Evolutionary conservation across 2,888 invertebrate genomes (phyloP), one percentile per base, ranked within the genome.

Genomic region (Lasioglossum malachurum): DNA sequence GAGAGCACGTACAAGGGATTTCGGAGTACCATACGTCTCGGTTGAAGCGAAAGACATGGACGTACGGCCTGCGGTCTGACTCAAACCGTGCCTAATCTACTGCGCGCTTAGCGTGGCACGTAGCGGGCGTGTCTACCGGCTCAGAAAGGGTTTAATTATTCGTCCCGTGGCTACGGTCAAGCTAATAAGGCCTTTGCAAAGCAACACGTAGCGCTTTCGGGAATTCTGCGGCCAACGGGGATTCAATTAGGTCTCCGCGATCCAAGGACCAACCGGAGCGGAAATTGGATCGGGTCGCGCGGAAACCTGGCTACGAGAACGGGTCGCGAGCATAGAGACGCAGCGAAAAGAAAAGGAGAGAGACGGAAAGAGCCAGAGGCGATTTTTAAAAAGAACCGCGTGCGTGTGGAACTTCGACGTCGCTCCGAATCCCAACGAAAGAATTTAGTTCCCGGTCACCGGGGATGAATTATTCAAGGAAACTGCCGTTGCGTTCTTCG

Each of bases 381-480:
- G 46, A 46, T 35, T 76, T 67, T 44, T 41, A 16, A 44, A 60
- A 35, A 44, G 41, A 23, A 60, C 57, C 64, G 23, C 31, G 44
- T 44, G 19, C 14, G 23, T 44, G 35, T 31, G 19, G 38, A 38
- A 35, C 27, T 44, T 31, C 41, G 64, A 31, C 44, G 67, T 14
- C 41, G 49, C n/a, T 31, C 35, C 73, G 67, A 27, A 49, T 53
- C 71, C 53, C 79, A 38, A 23, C 14, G 46, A 31, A 69, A 8
- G n/a, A 69, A 31, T 53, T 31, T 69, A 16, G 16, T 27, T 31
- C 31, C 5, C 46, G n/a, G 31, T n/a, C n/a, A 41, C 23, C 23
- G 35, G 46, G 72, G 19, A 35, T 71, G 78, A 75, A 78, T 78
- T 73, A 84, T 73, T 81, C 64, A 67, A 73, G 49, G 80, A 23